Base-by-base conservation (phyloP, 2,888 invertebrate species). In the Cabera pusaria region DNA sequence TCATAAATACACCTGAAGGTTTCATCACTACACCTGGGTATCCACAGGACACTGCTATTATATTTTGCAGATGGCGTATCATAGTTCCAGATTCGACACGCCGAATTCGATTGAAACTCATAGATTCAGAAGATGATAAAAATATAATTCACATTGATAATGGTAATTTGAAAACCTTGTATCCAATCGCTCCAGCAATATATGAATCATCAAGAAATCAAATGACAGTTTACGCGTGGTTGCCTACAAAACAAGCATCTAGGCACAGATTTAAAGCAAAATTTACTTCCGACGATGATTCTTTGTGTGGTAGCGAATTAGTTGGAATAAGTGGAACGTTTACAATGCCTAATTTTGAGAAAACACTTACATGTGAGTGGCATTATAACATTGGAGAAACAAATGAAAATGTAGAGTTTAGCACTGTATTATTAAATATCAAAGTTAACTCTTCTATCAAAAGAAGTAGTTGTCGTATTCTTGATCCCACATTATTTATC, bases 11-110 rank as follows among this genome's bases (percentile, higher is more conserved):
- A 0, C 75, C 92, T 7, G 87, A 90, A 22, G 98, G 97, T 0
- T 89, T 86, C 36, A 90, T 96, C 21, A 88, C 90, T 25, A 92
- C 94, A 5, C 93, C 94, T 0, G 93, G 93, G 5, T 97, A 96
- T 82, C 96, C 88, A 11, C 65, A 71, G 34, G 67, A 72, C 37
- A 80, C 81, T 1, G 54, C 56, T 5, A 22, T 76, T 36, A 56
- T 67, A 21, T 79, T 69, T 49, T 88, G 88, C 46, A 68, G 71
- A 19, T 88, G 88, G 88, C 26, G 40, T 21, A 72, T 88, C 31
- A 56, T 27, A 26, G 67, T 75, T 5, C 86, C 87, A 3, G 56
- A 88, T 50, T 63, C 64, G 43, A 64, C 58, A 59, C 90, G 58
- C 49, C 72, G 54, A 83, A 84, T 60, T 61, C 75, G 46, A 62